Conservation (phyloP, 64 coral and sea anemone species). For the Orbicella faveolata region DNA sequence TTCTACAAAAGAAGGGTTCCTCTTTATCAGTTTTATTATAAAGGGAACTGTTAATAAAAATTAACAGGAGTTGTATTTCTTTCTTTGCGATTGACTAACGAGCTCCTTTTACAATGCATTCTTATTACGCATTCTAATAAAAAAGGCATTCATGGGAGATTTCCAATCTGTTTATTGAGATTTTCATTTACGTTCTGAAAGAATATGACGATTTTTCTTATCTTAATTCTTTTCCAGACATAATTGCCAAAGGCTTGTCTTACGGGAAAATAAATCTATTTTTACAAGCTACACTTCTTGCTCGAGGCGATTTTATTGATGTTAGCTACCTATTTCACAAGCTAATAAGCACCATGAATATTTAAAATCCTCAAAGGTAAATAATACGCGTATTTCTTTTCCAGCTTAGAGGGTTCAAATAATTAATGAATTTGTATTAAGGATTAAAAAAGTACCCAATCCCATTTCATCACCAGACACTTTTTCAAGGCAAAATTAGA, state of each 20-base stretch:
- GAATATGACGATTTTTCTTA: neutral
- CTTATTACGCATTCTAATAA: no score
- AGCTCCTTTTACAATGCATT: no score
- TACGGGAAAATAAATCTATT: neutral
- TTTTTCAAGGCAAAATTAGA: neutral
- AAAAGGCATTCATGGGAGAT: neutral
- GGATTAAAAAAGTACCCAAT: neutral
- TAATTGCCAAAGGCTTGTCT: neutral
- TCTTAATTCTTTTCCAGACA: neutral
- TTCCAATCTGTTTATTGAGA: neutral
- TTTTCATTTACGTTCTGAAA: neutral
- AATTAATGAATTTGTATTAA: neutral
- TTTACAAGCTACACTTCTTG: neutral
- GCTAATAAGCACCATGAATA: constrained; percentile 12
- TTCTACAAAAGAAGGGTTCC: no score
- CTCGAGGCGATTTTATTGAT: neutral
- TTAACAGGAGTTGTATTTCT: no score
- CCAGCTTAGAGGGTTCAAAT: neutral
- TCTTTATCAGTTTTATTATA: no score
- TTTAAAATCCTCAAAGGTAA: neutral
- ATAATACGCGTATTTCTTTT: neutral
- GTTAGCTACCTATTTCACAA: neutral
- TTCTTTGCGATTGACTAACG: no score
- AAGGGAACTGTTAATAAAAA: no score
- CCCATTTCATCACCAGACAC: neutral